Base-by-base conservation (phyloP, 2,113 vertebrate species). In the Myiopsitta monachus region DNA sequence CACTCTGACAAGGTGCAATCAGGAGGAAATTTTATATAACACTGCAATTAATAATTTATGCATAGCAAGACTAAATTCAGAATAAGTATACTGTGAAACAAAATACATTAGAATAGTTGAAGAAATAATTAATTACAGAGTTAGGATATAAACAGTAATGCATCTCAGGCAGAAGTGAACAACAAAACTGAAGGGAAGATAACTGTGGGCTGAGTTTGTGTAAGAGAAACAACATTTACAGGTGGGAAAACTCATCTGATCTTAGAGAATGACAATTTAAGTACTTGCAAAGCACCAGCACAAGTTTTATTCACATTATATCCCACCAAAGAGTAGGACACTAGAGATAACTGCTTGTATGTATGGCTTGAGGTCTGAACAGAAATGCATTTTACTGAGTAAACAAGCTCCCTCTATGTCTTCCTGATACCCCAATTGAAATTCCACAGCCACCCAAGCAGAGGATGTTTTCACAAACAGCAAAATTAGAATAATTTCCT, bases 51-150 rank as follows among this genome's bases (percentile, higher is more conserved):
- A 89, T 96, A 94, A 94, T 72, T 91, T 86, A 94, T 95, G 94
- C 95, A 96, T 92, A 94, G 88, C 95, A 97, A 96, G 94, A 93
- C 95, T 96, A 97, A 94, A 92, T 95, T 90, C 94, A 96, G 90
- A 93, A 36, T 93, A 80, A 92, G 88, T 91, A 92, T 91, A 96
- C 66, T 85, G 94, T 91, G 83, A 94, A 94, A 94, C 92, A 96
- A 96, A 95, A 95, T 96, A 97, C 95, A 96, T 83, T 47, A 94
- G 52, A 93, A 84, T 90, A 95, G 61, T 81, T 87, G 92, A 89
- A 96, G 47, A 67, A 95, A 93, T 24, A 90, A 93, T 95, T 94
- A 91, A 93, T 95, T 96, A 94, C 95, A 95, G 78, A 95, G 67
- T 91, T 95, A 74, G 83, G 77, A 90, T 92, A 96, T 87, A 94